Percentiles rank a stretch among this genome's conserved stretches.
Conservation (phyloP, 2,797 vertebrate species). For the Cossypha dichroa region DNA sequence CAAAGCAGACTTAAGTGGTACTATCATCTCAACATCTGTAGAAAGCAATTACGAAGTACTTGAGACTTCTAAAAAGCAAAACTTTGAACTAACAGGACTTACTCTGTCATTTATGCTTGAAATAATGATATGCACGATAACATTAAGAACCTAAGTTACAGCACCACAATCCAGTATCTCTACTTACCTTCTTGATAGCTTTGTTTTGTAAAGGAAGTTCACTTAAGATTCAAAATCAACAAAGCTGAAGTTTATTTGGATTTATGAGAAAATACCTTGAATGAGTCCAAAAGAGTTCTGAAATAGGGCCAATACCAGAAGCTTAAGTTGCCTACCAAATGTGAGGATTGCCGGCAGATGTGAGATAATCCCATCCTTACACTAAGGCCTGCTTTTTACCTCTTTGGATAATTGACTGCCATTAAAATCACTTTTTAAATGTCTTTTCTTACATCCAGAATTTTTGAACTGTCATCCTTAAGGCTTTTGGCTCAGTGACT, state of each 20-base stretch:
- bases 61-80: neutral
- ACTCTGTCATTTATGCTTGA: neutral
- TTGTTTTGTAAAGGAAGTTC: neutral
- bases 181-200: neutral
- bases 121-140: neutral
- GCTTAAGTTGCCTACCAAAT: neutral
- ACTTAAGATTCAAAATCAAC: neutral
- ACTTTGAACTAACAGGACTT: neutral
- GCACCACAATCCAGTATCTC: neutral
- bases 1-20: neutral
- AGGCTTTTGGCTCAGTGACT: neutral
- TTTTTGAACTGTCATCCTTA: neutral
- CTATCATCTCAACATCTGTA: neutral
- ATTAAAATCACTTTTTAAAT: slow-evolving; percentile 10
- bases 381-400: neutral
- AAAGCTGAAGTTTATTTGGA: neutral
- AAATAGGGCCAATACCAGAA: neutral
- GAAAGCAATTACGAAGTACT: neutral
- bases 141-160: neutral
- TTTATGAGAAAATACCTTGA: neutral
- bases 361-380: neutral
- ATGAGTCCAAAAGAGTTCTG: neutral
- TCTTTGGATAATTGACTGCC: neutral
- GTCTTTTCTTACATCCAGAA: neutral
- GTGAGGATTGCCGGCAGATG: neutral